Percentiles rank a stretch among this genome's conserved stretches.
These are phyloP conservation scores for Epistrophe eligans DNA, from an alignment of 2,888 invertebrate species.

Conservation along the genomic window DNA sequence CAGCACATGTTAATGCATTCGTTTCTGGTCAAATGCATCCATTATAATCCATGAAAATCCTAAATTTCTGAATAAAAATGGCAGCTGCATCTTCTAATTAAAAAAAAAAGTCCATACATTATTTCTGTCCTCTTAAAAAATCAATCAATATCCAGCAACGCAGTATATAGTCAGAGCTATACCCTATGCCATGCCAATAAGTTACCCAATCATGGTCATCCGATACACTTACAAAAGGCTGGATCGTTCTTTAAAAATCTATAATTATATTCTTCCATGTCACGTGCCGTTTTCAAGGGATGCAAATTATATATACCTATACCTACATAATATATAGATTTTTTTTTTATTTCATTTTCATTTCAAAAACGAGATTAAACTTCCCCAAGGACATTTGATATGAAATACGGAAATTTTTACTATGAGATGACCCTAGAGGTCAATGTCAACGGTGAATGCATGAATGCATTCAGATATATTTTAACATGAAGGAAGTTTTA, in stretches of 20 bases:
- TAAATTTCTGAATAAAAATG: background rate
- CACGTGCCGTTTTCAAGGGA: slow-evolving; percentile 70
- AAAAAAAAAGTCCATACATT: slow-evolving; percentile 51
- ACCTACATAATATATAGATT: background rate
- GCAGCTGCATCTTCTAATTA: slow-evolving; percentile 68
- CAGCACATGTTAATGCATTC: slow-evolving; percentile 13
- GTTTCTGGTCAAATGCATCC: slow-evolving; percentile 63
- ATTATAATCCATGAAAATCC: slow-evolving; percentile 24
- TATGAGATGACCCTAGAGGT: slow-evolving; percentile 64
- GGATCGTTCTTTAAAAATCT: slow-evolving; percentile 54
- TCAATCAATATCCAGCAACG: slow-evolving; percentile 52
- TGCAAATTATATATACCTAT: slow-evolving; percentile 65
- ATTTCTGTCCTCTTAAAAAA: slow-evolving; percentile 65
- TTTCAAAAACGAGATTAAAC: slow-evolving; percentile 65
- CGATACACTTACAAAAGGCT: slow-evolving; percentile 67
- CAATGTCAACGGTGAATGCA: slow-evolving; percentile 70
- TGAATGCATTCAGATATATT: slow-evolving; percentile 63
- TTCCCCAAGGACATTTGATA: slow-evolving; percentile 70
- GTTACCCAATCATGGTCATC: slow-evolving; percentile 68
- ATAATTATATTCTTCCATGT: slow-evolving; percentile 66
- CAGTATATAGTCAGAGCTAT: slow-evolving; percentile 24
- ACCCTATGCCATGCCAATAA: slow-evolving; percentile 58
- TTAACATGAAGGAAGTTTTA: slow-evolving; percentile 42
- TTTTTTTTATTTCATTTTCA: slow-evolving; percentile 19
- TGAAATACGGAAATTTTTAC: slow-evolving; percentile 39